Evolutionary conservation across 1,140 invertebrate genomes (phyloP).

Genomic region (Euura saliciscinereae): DNA sequence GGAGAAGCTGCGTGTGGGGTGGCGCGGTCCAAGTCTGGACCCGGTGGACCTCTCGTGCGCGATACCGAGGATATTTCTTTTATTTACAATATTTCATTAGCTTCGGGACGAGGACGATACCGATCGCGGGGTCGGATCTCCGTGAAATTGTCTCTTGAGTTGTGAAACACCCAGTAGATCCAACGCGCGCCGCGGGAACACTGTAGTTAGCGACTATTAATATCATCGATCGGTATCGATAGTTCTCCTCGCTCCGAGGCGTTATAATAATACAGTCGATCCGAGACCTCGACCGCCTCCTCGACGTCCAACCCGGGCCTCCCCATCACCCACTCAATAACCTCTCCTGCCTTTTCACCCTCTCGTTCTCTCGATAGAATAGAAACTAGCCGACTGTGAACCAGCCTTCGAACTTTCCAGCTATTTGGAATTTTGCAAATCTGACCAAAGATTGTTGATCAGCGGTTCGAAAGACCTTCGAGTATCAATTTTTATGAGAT

Average conservation of each 20-base stretch:
- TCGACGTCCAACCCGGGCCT: neutral
- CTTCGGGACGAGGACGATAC: too few relatives aligned
- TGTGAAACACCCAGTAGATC: neutral
- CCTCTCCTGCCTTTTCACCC: neutral
- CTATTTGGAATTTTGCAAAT: too few relatives aligned
- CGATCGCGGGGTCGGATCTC: neutral
- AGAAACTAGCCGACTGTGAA: too few relatives aligned
- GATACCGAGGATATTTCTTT: neutral
- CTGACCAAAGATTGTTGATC: too few relatives aligned
- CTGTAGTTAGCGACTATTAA: conserved; percentile 58
- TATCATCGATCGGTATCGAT: conserved; percentile 56
- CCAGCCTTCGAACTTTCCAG: too few relatives aligned
- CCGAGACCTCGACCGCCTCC: conserved; percentile 16
- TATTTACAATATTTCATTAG: neutral
- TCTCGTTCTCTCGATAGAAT: neutral
- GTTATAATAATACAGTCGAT: conserved; percentile 54
- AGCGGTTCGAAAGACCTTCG: too few relatives aligned
- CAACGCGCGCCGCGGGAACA: conserved; percentile 36
- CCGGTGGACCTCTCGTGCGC: conserved; percentile 24
- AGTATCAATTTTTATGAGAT: too few relatives aligned
- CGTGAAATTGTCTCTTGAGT: neutral
- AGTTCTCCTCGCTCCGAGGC: conserved; percentile 47
- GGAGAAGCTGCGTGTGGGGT: neutral
- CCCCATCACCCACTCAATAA: conserved; percentile 4
- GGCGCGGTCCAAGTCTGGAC: conserved; percentile 26